Evolutionary conservation across 2,888 invertebrate genomes (phyloP).

Genomic region (Sussaba pulchella): DNA sequence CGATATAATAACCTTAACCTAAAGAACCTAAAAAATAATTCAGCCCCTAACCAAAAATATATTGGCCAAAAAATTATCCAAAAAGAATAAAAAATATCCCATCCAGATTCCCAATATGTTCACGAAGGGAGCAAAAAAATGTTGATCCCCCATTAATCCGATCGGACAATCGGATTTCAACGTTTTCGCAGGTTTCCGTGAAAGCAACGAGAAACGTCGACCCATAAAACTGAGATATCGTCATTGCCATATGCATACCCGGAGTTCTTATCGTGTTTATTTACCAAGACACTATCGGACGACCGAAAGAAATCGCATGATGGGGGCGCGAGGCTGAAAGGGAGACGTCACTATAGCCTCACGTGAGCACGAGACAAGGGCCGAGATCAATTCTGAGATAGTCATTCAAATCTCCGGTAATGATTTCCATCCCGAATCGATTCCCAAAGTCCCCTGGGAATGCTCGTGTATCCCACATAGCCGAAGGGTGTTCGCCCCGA

Average conservation of each 20-base stretch:
- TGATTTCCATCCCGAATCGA: conserved; percentile 84
- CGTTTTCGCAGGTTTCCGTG: conserved; percentile 19
- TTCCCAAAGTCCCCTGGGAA: conserved; percentile 83
- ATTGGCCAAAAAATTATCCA: no score
- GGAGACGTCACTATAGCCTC: conserved; percentile 35
- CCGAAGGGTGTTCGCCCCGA: conserved; percentile 70
- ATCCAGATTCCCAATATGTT: no score
- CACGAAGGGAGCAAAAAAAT: no score
- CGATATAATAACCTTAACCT: no score
- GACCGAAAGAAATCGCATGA: conserved; percentile 32
- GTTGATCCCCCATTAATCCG: no score
- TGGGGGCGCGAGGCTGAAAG: conserved; percentile 54
- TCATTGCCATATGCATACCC: conserved; percentile 28
- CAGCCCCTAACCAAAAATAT: no score
- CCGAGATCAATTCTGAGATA: conserved; percentile 82
- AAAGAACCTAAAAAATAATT: no score
- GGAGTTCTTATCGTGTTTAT: not conserved
- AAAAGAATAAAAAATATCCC: no score
- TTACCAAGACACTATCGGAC: not conserved
- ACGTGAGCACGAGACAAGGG: conserved; percentile 53
- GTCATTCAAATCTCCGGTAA: conserved; percentile 84
- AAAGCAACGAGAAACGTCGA: conserved; percentile 29
- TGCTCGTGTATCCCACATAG: conserved; percentile 70
- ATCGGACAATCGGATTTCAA: conserved; percentile 28
- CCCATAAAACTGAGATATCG: conserved; percentile 62